Conservation (phyloP, 2,888 invertebrate species). For the Rotaria sp. region DNA sequence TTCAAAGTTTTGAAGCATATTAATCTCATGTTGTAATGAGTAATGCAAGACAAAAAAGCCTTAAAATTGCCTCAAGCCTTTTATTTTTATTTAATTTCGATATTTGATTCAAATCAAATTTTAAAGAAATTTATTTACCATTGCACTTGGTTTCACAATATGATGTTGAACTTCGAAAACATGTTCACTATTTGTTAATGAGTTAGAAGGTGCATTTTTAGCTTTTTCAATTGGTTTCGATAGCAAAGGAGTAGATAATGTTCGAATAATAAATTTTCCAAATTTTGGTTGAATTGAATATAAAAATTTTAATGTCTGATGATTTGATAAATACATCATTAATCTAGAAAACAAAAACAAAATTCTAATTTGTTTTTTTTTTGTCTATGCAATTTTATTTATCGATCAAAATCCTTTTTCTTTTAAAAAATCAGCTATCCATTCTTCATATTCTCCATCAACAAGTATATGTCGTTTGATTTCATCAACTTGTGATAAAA, state of each 20-base stretch:
- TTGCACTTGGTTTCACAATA: not conserved
- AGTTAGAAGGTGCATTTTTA: not conserved
- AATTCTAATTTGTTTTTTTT: no score
- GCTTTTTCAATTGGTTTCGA: not conserved
- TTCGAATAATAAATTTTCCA: not conserved
- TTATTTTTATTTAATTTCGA: no score
- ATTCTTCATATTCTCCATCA: constrained; percentile 27
- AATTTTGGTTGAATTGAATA: not conserved
- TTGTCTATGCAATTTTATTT: not conserved
- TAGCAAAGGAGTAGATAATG: not conserved
- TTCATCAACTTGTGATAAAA: constrained; percentile 26
- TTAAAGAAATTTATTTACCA: not conserved
- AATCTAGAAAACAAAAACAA: not conserved
- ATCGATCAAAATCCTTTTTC: constrained; percentile 9
- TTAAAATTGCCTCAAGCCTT: no score
- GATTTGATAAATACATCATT: not conserved
- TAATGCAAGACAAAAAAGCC: no score
- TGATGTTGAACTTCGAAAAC: constrained; percentile 24
- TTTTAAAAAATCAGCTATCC: constrained; percentile 26
- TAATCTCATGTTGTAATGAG: no score
- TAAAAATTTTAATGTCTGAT: not conserved
- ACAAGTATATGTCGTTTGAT: constrained; percentile 19
- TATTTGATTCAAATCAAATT: no score
- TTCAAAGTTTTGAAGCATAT: no score
- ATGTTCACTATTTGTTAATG: not conserved